These are phyloP conservation scores for Malurus splendens DNA, from an alignment of 2,797 vertebrate species.

Conservation along the genomic window DNA sequence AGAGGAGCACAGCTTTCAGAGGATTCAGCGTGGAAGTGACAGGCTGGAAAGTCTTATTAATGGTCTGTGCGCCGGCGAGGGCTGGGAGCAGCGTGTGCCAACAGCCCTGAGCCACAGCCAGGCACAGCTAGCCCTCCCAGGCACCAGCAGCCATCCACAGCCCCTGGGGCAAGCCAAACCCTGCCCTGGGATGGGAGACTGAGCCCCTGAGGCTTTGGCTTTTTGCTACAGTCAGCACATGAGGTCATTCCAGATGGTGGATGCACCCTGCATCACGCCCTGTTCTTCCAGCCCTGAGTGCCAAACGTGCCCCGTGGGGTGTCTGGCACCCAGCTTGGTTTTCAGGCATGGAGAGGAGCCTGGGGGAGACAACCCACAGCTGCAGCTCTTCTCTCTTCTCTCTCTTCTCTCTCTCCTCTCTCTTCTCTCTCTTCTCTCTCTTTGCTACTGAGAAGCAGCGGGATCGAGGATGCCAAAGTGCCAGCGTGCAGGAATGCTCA, in stretches of 20 bases:
- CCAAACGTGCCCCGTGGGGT: accelerated
- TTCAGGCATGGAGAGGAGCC: neutral
- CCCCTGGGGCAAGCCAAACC: accelerated
- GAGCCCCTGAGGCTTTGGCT: accelerated
- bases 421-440: neutral
- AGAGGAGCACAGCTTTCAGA: slow-evolving; percentile 63
- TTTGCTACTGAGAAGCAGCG: accelerated
- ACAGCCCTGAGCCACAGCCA: neutral
- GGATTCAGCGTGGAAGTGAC: slow-evolving; percentile 37
- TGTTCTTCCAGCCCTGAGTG: neutral
- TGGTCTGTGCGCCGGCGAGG: neutral
- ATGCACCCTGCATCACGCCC: accelerated
- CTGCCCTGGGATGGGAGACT: neutral
- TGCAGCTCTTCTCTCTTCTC: neutral
- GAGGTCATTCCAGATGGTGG: neutral
- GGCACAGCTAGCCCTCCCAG: neutral
- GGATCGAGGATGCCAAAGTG: neutral
- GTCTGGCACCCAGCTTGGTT: neutral
- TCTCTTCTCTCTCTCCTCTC: neutral
- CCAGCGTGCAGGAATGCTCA: neutral
- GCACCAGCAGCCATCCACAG: neutral
- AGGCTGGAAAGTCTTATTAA: slow-evolving; percentile 66
- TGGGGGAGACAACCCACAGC: neutral
- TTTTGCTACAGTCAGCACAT: accelerated
- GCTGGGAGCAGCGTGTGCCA: neutral